Percentiles rank a stretch among this genome's conserved stretches.
Conservation (phyloP, 2,888 invertebrate species). For the Druceiella hillmani region DNA sequence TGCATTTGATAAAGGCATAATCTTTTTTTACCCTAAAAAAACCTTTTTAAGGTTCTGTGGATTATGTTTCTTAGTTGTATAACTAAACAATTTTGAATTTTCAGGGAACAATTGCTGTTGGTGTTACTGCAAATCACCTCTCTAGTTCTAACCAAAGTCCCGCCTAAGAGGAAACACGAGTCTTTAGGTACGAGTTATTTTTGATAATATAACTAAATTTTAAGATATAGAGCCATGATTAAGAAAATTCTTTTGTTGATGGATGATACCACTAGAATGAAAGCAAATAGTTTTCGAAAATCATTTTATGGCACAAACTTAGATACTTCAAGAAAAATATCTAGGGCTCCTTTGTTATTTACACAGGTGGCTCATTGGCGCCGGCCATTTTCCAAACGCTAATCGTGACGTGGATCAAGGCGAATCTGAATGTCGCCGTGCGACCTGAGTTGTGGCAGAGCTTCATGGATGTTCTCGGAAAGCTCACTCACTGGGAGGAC, state of each 20-base stretch:
- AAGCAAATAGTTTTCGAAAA: too few species aligned
- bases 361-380: conserved; percentile 71
- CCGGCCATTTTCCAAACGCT: conserved; percentile 88
- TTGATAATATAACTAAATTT: background rate
- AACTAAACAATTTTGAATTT: conserved; percentile 21
- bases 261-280: too few species aligned
- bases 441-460: conserved; percentile 89
- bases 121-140: conserved; percentile 91
- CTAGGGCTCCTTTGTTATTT: too few species aligned
- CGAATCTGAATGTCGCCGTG: conserved; percentile 90
- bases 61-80: too few species aligned
- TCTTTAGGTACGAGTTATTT: conserved; percentile 54
- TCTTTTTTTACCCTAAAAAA: too few species aligned
- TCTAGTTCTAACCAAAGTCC: conserved; percentile 75
- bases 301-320: too few species aligned
- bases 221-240: background rate
- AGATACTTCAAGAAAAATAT: too few species aligned
- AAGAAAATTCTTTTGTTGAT: too few species aligned
- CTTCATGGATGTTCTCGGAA: conserved; percentile 80
- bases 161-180: conserved; percentile 69
- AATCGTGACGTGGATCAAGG: conserved; percentile 97
- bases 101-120: conserved; percentile 78
- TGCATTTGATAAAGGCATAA: too few species aligned
- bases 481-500: conserved; percentile 91
- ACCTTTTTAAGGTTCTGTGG: too few species aligned